Conservation (phyloP, 2,113 vertebrate genomes). For the Chloebia gouldiae region DNA sequence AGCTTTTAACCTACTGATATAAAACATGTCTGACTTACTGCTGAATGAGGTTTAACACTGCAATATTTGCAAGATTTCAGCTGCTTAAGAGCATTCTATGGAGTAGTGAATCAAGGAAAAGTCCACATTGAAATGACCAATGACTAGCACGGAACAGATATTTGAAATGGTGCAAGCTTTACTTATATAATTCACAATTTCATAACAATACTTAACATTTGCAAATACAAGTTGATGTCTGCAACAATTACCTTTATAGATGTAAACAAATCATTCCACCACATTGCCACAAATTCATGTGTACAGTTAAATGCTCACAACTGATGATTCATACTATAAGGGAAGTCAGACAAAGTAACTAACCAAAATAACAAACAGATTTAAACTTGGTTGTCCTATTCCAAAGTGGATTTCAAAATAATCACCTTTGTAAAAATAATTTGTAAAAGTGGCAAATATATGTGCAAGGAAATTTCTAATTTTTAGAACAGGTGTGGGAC, state of each 20-base stretch:
- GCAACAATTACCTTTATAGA: constrained; percentile 52
- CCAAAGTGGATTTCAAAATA: constrained; percentile 2
- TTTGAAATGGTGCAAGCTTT: constrained; percentile 63
- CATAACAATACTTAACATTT: constrained; percentile 64
- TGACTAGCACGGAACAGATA: constrained; percentile 35
- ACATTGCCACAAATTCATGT: constrained; percentile 33
- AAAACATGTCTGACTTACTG: background rate
- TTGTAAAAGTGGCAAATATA: background rate
- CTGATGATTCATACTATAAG: constrained; percentile 4
- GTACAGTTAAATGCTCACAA: constrained; percentile 52
- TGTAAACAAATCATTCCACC: constrained; percentile 49
- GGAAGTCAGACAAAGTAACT: constrained; percentile 33
- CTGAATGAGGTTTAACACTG: background rate
- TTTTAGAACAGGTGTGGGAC: background rate
- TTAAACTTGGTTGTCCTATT: constrained; percentile 6
- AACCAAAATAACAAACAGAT: background rate
- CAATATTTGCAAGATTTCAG: background rate
- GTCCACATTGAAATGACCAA: constrained; percentile 46
- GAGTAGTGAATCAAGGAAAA: constrained; percentile 25
- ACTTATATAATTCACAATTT: constrained; percentile 40
- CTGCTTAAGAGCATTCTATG: background rate
- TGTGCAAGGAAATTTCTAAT: constrained; percentile 43
- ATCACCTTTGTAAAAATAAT: constrained; percentile 26
- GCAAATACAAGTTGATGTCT: constrained; percentile 47
- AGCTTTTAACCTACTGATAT: background rate